phyloP scores from a whole-genome alignment of 2,888 invertebrate genomes.

The Ochlodes sylvanus region DNA sequence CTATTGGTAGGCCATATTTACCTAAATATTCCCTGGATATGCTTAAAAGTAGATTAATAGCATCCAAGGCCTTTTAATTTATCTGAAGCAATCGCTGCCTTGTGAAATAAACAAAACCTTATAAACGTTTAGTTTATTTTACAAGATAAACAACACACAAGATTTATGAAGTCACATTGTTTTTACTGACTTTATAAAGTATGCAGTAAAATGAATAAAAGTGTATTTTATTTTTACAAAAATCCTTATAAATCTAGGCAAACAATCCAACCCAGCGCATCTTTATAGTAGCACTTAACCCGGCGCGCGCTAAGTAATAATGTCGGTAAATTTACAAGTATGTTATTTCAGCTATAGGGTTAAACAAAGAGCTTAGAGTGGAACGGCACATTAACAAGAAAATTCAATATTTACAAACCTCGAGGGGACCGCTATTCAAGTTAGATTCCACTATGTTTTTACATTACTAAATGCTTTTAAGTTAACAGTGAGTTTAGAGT shows the following conservation, averaged over 20 bases:
- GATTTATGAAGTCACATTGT: background rate
- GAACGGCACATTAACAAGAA: constrained; percentile 5
- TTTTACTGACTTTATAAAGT: background rate
- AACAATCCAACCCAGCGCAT: constrained; percentile 4
- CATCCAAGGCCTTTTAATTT: no score
- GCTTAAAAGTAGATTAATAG: no score
- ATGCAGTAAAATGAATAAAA: background rate
- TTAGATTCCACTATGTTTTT: background rate
- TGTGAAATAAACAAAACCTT: no score
- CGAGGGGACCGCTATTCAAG: background rate
- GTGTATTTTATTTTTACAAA: background rate
- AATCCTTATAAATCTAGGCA: constrained; percentile 7
- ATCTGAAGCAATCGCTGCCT: no score
- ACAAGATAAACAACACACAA: no score
- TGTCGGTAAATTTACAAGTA: constrained; percentile 13
- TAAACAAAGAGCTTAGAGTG: constrained; percentile 11
- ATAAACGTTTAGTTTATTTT: no score
- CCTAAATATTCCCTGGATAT: no score
- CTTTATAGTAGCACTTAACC: constrained; percentile 13
- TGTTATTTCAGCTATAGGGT: constrained; percentile 8
- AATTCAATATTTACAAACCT: constrained; percentile 9
- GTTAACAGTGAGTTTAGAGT: no score
- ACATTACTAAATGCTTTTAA: no score
- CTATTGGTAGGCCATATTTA: no score
- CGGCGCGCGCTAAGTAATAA: constrained; percentile 11